phyloP scores from a whole-genome alignment of 1,140 invertebrate species.

The Drosophila insularis region DNA sequence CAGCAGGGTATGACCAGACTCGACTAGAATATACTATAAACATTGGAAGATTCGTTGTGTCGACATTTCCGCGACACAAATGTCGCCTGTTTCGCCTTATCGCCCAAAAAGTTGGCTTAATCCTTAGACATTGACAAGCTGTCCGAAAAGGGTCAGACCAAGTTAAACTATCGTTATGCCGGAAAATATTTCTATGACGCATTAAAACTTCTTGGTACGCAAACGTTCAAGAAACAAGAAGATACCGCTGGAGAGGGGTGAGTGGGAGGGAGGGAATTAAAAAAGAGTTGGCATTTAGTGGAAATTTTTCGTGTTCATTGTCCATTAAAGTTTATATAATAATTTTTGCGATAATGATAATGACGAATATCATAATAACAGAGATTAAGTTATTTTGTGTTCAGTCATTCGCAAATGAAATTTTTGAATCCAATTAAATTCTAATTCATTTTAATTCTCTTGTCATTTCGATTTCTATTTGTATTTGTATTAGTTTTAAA shows the following conservation, averaged over 20 bases:
- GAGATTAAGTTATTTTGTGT: background rate
- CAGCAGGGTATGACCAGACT: too few species aligned
- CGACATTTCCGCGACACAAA: background rate
- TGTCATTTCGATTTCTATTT: background rate
- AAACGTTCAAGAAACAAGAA: background rate
- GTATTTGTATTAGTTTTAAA: background rate
- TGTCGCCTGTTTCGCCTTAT: background rate
- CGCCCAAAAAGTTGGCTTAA: background rate
- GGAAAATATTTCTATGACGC: background rate
- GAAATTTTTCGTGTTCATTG: background rate
- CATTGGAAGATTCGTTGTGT: too few species aligned
- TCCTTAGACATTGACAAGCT: background rate
- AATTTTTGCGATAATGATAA: background rate
- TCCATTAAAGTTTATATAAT: background rate
- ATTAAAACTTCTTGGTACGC: background rate
- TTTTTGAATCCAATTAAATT: background rate
- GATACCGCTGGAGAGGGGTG: background rate
- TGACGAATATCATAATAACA: slow-evolving; percentile 2
- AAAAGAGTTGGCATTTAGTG: background rate
- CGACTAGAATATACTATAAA: too few species aligned
- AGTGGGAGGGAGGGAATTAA: background rate
- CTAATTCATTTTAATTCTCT: too few species aligned
- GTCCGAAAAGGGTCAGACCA: background rate
- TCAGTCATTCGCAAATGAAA: background rate
- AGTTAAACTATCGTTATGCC: background rate